phyloP scores from a whole-genome alignment of 35 echinoderm and acorn worm genomes.

The Heliocidaris tuberculata region DNA sequence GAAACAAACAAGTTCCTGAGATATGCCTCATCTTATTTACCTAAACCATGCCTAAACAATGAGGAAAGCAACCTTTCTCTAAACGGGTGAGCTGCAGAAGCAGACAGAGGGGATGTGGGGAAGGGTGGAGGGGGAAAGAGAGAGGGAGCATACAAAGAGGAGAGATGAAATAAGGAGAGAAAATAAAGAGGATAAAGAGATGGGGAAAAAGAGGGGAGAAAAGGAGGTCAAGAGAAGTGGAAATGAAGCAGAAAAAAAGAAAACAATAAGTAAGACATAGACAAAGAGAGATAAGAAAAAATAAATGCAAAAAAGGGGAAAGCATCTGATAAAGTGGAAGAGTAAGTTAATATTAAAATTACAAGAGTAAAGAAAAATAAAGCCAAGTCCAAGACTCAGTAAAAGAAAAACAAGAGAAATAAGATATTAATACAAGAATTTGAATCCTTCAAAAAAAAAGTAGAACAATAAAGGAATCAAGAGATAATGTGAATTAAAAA shows the following conservation, averaged over 20 bases:
- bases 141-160: neutral
- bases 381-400: too few relatives aligned
- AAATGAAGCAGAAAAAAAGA: neutral
- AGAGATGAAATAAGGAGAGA: too few relatives aligned
- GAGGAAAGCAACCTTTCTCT: neutral
- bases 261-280: neutral
- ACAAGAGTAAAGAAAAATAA: too few relatives aligned
- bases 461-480: too few relatives aligned
- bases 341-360: neutral
- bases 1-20: neutral
- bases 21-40: neutral
- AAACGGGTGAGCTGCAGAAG: neutral
- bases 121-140: neutral
- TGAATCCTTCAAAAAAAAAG: too few relatives aligned
- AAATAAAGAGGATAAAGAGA: too few relatives aligned
- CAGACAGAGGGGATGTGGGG: neutral
- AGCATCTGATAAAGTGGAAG: neutral
- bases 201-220: too few relatives aligned
- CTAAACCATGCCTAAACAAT: neutral
- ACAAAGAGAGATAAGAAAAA: neutral
- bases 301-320: neutral
- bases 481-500: too few relatives aligned
- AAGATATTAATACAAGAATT: too few relatives aligned
- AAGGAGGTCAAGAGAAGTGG: too few relatives aligned
- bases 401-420: too few relatives aligned